Conservation (phyloP, 2,888 invertebrate genomes). For the Malthinus seriepunctatus region DNA sequence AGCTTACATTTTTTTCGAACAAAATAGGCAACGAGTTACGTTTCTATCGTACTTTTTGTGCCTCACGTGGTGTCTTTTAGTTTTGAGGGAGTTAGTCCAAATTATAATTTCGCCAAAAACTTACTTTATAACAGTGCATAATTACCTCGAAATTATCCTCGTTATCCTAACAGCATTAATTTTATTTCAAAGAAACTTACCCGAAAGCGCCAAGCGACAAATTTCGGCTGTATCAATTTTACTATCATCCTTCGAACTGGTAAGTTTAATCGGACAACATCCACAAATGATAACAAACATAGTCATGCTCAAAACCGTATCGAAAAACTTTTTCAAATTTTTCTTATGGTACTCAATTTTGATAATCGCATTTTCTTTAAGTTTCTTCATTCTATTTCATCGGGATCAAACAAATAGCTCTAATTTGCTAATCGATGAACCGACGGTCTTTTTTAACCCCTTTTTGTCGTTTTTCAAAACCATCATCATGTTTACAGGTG, state of each 20-base stretch:
- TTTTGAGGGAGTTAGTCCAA: conserved; percentile 72
- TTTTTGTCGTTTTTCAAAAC: conserved; percentile 78
- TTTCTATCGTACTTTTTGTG: conserved; percentile 52
- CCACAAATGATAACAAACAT: conserved; percentile 80
- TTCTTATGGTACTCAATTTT: conserved; percentile 79
- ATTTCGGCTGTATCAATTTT: conserved; percentile 75
- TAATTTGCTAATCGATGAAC: conserved; percentile 58
- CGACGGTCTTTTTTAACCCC: conserved; percentile 71
- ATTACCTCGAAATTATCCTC: conserved; percentile 73
- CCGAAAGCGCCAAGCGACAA: conserved; percentile 62
- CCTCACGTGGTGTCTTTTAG: conserved; percentile 63
- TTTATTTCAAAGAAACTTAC: conserved; percentile 56
- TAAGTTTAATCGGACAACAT: conserved; percentile 77
- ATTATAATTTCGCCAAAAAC: conserved; percentile 67
- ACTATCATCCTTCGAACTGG: conserved; percentile 75
- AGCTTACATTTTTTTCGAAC: conserved; percentile 69
- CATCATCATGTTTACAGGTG: conserved; percentile 84
- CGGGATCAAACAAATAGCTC: conserved; percentile 51
- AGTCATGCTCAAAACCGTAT: conserved; percentile 81
- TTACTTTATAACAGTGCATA: conserved; percentile 72
- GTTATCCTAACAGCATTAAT: conserved; percentile 67
- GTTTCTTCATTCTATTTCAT: conserved; percentile 78
- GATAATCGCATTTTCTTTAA: conserved; percentile 79
- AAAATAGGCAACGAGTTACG: conserved; percentile 53
- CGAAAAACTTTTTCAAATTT: conserved; percentile 78